Conservation (phyloP, 2,888 invertebrate genomes). For the Sacculina carcini region DNA sequence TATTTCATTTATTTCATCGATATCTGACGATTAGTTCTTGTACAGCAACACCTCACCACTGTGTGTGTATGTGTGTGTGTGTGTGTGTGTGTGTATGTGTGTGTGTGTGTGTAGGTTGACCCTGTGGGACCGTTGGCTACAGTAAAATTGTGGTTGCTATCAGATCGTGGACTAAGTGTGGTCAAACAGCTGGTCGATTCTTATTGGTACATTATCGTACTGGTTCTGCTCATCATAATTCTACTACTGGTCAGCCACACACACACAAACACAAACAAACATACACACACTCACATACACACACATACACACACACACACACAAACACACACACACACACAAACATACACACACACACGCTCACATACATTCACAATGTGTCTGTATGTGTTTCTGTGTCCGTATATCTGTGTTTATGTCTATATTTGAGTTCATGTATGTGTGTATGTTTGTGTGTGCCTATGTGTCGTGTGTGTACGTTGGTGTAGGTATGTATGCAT, state of each 20-base stretch:
- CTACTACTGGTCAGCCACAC: slow-evolving; percentile 43
- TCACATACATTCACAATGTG: too few relatives aligned
- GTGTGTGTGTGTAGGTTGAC: slow-evolving; percentile 34
- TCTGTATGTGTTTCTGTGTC: not conserved
- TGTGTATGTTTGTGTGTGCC: not conserved
- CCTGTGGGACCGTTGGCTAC: slow-evolving; percentile 77
- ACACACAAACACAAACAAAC: too few relatives aligned
- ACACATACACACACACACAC: too few relatives aligned
- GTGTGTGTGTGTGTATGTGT: too few relatives aligned
- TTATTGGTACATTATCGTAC: slow-evolving; percentile 69
- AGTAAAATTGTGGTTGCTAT: slow-evolving; percentile 51
- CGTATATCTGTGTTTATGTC: slow-evolving; percentile 1
- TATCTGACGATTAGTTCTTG: too few relatives aligned
- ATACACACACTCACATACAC: too few relatives aligned
- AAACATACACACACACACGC: too few relatives aligned
- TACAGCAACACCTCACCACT: too few relatives aligned
- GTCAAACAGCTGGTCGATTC: slow-evolving; percentile 61
- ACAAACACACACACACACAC: too few relatives aligned
- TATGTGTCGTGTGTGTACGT: not conserved
- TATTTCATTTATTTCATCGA: too few relatives aligned
- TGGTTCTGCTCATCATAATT: slow-evolving; percentile 44
- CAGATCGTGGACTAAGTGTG: slow-evolving; percentile 66
- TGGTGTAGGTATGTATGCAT: slow-evolving; percentile 3
- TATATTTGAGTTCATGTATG: slow-evolving; percentile 2
- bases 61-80: too few relatives aligned